Evolutionary conservation across 2,797 vertebrate genomes (phyloP).

Genomic region (Glossophaga mutica): DNA sequence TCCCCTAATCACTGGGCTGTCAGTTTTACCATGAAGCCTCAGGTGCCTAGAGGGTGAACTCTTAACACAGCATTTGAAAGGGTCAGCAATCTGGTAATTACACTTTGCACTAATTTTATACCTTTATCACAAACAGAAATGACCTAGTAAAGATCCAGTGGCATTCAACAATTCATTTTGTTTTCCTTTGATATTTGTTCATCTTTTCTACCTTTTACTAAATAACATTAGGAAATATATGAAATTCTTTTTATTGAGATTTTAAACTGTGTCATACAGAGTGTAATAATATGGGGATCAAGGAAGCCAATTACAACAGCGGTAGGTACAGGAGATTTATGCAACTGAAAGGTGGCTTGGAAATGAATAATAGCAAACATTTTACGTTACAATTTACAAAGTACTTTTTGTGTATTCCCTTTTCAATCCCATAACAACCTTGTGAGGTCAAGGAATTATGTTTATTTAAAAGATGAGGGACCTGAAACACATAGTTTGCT

Average conservation of each 20-base stretch:
- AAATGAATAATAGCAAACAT: not conserved
- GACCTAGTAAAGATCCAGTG: not conserved
- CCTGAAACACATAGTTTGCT: not conserved
- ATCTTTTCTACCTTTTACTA: slow-evolving; percentile 20
- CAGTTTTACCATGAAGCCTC: not conserved
- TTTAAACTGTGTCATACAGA: not conserved
- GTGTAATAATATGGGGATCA: not conserved
- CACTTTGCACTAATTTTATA: not conserved
- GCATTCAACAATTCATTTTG: not conserved
- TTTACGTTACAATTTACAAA: not conserved
- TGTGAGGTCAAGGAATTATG: not conserved
- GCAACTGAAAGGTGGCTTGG: not conserved
- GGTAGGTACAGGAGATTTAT: not conserved
- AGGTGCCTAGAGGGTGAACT: not conserved
- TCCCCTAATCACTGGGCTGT: not conserved
- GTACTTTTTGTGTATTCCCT: not conserved
- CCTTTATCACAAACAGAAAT: not conserved
- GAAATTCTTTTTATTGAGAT: not conserved
- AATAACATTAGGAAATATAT: not conserved
- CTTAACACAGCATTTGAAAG: not conserved
- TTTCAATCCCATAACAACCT: not conserved
- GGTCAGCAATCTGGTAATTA: not conserved
- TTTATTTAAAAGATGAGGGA: not conserved
- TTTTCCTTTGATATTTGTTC: not conserved
- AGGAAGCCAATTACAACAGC: not conserved